Evolutionary conservation across 2,113 vertebrate species (phyloP), one percentile per base, ranked within the genome.

Genomic region (Perccottus glenii): DNA sequence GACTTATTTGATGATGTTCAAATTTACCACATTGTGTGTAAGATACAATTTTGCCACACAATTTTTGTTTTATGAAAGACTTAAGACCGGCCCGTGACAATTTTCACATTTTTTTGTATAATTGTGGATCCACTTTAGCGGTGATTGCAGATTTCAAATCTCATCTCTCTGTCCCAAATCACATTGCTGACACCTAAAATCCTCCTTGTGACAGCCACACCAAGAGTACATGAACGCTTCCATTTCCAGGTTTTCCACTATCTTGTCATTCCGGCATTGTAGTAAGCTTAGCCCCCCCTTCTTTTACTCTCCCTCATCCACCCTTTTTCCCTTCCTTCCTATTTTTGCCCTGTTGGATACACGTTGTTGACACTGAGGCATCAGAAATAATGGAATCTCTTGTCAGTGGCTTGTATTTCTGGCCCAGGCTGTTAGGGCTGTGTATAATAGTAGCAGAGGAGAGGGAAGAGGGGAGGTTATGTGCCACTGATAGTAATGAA

Each of bases 401-500:
- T 87, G 83, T 88, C 84, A 64, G 83, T 73, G 70, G 38, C 75
- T 92, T 88, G 89, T 91, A 88, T 89, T 90, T 88, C 64, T 90
- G 59, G 79, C 86, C 83, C 75, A 48, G 78, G 77, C 89, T 89
- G 85, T 88, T 89, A 88, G 75, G 81, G 75, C 61, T 75, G 72
- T 77, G 84, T 86, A 86, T 91, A 90, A 86, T 87, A 78, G 88
- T 75, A 71, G 82, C 81, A 59, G 83, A 85, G 81, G 69, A 84
- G 72, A 77, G 79, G 81, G 80, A 80, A 70, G 84, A 82, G 77
- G 83, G 82, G 77, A 82, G 75, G 86, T 89, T 88, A 86, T 92
- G 89, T 90, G 81, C 75, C 83, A 84, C 87, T 88, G 89, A 91
- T 92, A 89, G 85, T 90, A 92, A 92, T 92, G 91, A 92, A 92